Percentiles rank a stretch among this genome's conserved stretches.
Conservation (phyloP, 2,888 invertebrate species). For the Anarsia innoxiella region DNA sequence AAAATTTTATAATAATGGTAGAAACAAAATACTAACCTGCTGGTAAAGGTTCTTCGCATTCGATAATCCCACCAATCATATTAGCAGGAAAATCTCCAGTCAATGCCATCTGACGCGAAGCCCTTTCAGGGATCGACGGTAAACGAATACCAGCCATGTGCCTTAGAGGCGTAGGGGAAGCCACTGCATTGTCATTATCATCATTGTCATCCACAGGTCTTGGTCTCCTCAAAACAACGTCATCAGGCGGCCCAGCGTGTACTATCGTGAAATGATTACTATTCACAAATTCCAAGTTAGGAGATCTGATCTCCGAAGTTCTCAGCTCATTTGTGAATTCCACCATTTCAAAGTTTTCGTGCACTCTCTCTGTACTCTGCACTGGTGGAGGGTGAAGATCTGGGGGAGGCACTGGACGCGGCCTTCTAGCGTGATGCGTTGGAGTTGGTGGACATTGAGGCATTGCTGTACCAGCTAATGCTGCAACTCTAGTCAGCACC, state of each 20-base stretch:
- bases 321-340: conserved; percentile 66
- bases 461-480: conserved; percentile 69
- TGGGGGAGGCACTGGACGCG: conserved; percentile 75
- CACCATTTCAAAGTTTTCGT: conserved; percentile 63
- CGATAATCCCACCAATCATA: conserved; percentile 74
- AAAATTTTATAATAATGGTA: neutral
- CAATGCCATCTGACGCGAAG: conserved; percentile 72
- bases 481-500: conserved; percentile 75
- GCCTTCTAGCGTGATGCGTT: conserved; percentile 86
- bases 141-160: conserved; percentile 84
- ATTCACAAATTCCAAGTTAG: conserved; percentile 72
- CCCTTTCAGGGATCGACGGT: conserved; percentile 88
- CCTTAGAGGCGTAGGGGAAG: conserved; percentile 77
- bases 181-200: conserved; percentile 64
- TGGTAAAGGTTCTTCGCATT: conserved; percentile 88
- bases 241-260: conserved; percentile 67
- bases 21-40: conserved; percentile 76
- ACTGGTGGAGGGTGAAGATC: conserved; percentile 71
- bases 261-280: conserved; percentile 75
- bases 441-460: conserved; percentile 91
- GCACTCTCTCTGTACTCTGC: conserved; percentile 50
- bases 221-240: conserved; percentile 64
- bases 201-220: conserved; percentile 55
- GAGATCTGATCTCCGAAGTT: conserved; percentile 70
- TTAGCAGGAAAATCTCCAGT: conserved; percentile 71